phyloP scores from a whole-genome alignment of 2,113 vertebrate species.

The Elephas maximus region DNA sequence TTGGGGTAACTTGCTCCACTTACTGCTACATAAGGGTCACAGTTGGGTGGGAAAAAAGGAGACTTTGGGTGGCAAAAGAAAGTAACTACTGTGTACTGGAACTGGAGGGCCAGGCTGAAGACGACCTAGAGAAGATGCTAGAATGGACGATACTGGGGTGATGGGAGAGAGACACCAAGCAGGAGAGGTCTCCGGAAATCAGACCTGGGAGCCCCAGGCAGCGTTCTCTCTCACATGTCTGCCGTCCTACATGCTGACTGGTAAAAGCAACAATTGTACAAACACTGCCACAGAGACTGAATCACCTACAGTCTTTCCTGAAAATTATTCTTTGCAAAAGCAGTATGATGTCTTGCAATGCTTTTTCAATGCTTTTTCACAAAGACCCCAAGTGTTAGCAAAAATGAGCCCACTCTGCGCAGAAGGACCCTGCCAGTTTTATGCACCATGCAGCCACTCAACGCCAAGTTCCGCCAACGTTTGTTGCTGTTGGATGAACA shows the following conservation, averaged over 20 bases:
- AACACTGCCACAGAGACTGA: not conserved
- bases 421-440: not conserved
- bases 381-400: not conserved
- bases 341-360: not conserved
- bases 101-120: not conserved
- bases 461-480: no score
- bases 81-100: not conserved
- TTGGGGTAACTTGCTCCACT: fast-evolving
- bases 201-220: no score
- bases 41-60: not conserved
- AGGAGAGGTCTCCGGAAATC: not conserved
- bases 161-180: not conserved
- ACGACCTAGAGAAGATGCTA: not conserved
- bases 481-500: not conserved
- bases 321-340: not conserved
- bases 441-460: not conserved
- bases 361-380: not conserved
- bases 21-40: not conserved
- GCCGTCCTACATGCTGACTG: not conserved
- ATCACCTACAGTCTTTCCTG: not conserved
- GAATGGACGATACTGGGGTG: not conserved
- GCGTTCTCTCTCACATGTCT: fast-evolving
- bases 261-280: not conserved
- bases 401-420: not conserved
- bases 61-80: not conserved